phyloP scores from a whole-genome alignment of 1,140 invertebrate species.

The Drosophila pandora region DNA sequence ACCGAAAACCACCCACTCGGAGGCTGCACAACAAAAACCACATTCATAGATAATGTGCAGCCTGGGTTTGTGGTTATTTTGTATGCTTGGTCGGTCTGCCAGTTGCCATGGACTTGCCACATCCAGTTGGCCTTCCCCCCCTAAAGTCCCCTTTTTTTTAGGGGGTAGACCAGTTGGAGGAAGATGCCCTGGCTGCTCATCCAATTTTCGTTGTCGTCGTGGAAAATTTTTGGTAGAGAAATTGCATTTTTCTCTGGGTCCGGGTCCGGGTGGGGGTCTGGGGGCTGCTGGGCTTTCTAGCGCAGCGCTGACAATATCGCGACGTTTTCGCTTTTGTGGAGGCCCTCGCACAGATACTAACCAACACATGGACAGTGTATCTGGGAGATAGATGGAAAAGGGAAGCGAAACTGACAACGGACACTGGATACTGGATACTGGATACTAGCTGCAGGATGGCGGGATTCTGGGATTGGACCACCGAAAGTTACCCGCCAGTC shows the following conservation, averaged over 20 bases:
- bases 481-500: slow-evolving; percentile 54
- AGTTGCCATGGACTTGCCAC: slow-evolving; percentile 58
- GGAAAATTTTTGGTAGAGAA: slow-evolving; percentile 71
- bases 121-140: too few species aligned
- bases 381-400: slow-evolving; percentile 44
- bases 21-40: slow-evolving; percentile 53
- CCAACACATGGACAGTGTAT: slow-evolving; percentile 4
- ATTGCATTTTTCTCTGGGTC: slow-evolving; percentile 63
- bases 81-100: slow-evolving; percentile 74
- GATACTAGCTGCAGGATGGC: not conserved
- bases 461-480: slow-evolving; percentile 30
- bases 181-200: slow-evolving; percentile 49
- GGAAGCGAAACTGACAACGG: slow-evolving; percentile 54
- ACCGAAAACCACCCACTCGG: slow-evolving; percentile 4
- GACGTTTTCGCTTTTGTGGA: slow-evolving; percentile 67
- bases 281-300: slow-evolving; percentile 8
- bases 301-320: slow-evolving; percentile 70
- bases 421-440: slow-evolving; percentile 26
- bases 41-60: slow-evolving; percentile 81
- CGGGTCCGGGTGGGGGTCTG: not conserved
- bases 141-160: not conserved
- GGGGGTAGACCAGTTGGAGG: not conserved
- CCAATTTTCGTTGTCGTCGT: slow-evolving; percentile 77
- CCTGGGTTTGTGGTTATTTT: slow-evolving; percentile 77
- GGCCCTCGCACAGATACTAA: slow-evolving; percentile 5